phyloP scores from a whole-genome alignment of 2,888 invertebrate species.

The Plagiodera versicolora region DNA sequence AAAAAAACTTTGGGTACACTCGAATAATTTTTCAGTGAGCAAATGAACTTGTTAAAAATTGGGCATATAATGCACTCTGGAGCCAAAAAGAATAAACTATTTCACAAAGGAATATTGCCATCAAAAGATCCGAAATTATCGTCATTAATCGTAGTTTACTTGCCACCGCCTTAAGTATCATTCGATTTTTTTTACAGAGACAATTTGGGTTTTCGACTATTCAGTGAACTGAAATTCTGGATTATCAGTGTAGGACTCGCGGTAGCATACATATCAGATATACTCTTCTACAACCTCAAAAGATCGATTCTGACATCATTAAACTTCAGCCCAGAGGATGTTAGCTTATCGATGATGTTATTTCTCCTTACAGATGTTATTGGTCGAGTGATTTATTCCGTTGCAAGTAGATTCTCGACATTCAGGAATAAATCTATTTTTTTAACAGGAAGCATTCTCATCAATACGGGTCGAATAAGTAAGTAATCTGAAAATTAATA shows the following conservation, averaged over 20 bases:
- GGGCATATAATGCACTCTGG: too few species aligned
- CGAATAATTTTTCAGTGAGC: too few species aligned
- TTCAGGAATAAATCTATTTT: slow-evolving; percentile 68
- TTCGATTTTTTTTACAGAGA: slow-evolving; percentile 9
- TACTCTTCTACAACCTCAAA: slow-evolving; percentile 69
- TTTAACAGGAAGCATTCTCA: slow-evolving; percentile 66
- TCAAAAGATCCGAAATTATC: too few species aligned
- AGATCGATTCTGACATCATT: slow-evolving; percentile 64
- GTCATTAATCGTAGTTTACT: too few species aligned
- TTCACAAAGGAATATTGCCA: too few species aligned
- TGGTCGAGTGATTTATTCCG: slow-evolving; percentile 65
- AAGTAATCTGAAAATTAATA: too few species aligned
- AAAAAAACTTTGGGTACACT: too few species aligned
- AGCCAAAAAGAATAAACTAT: too few species aligned
- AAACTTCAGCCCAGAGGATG: slow-evolving; percentile 62
- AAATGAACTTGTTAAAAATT: too few species aligned
- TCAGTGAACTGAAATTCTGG: slow-evolving; percentile 67
- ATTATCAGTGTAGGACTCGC: slow-evolving; percentile 72
- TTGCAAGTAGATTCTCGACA: slow-evolving; percentile 62
- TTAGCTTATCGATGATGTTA: slow-evolving; percentile 69
- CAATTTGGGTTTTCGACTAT: slow-evolving; percentile 54
- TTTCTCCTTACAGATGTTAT: slow-evolving; percentile 69
- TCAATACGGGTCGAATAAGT: slow-evolving; percentile 70
- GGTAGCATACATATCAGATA: slow-evolving; percentile 68
- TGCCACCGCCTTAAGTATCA: too few species aligned